Conservation (phyloP, 2,888 invertebrate species). For the Achlya flavicornis region DNA sequence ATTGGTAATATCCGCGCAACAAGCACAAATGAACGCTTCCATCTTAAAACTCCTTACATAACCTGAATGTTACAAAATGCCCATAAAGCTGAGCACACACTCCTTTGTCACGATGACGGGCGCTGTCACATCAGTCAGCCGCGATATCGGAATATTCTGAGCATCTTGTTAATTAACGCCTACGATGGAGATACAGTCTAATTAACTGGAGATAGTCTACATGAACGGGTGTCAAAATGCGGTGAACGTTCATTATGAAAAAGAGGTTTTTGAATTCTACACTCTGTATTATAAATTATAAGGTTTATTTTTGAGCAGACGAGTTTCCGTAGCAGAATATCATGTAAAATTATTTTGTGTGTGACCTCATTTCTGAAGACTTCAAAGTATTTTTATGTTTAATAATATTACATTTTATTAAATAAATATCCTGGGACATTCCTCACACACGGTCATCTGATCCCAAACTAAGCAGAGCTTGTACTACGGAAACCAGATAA, state of each 20-base stretch:
- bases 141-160: constrained; percentile 28
- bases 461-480: too few relatives aligned
- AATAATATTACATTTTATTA: background rate
- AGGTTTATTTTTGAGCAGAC: background rate
- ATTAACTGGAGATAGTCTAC: constrained; percentile 26
- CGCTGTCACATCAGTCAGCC: constrained; percentile 26
- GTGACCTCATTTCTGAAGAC: background rate
- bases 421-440: too few relatives aligned
- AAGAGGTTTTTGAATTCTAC: background rate
- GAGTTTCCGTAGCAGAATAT: background rate
- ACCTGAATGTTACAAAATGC: constrained; percentile 13
- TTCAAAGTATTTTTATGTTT: background rate
- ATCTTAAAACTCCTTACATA: background rate
- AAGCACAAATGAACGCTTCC: background rate
- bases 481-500: too few relatives aligned
- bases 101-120: constrained; percentile 29
- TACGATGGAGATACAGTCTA: constrained; percentile 28
- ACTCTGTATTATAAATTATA: background rate
- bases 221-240: constrained; percentile 8
- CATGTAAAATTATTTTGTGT: background rate
- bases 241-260: background rate
- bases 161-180: constrained; percentile 27
- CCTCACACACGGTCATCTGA: too few relatives aligned
- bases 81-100: constrained; percentile 23
- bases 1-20: background rate